phyloP scores from a whole-genome alignment of 2,113 vertebrate genomes.

The Lamprotornis superbus region DNA sequence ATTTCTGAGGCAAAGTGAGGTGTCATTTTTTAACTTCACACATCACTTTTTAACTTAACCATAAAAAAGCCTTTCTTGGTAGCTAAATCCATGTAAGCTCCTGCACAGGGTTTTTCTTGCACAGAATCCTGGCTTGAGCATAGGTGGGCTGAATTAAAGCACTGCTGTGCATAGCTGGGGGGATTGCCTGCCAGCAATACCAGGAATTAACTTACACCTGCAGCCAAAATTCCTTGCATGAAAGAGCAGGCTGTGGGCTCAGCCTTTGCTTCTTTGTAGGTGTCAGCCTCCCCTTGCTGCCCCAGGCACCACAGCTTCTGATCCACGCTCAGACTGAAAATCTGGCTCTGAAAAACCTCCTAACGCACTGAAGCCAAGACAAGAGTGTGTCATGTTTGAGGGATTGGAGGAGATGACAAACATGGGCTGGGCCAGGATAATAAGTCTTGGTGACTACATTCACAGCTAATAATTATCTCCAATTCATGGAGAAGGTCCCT shows the following conservation, averaged over 20 bases:
- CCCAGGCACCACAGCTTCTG: neutral
- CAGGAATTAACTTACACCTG: slow-evolving; percentile 3
- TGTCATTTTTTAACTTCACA: neutral
- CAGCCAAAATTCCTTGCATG: slow-evolving; percentile 4
- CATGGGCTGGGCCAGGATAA: neutral
- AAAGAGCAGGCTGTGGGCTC: neutral
- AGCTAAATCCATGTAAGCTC: neutral
- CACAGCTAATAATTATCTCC: slow-evolving; percentile 26
- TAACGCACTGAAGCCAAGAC: neutral
- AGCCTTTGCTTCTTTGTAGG: neutral
- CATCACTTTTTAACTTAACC: neutral
- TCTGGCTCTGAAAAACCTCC: neutral
- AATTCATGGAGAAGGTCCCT: neutral
- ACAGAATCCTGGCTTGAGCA: neutral
- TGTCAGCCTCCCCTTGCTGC: neutral
- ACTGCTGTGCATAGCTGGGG: neutral
- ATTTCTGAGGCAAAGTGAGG: neutral
- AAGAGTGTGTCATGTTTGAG: neutral
- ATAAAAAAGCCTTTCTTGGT: neutral
- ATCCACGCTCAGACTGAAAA: accelerated
- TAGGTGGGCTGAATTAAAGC: slow-evolving; percentile 11
- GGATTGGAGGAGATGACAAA: neutral
- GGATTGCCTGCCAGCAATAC: neutral
- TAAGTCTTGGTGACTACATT: neutral
- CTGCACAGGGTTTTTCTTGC: neutral